phyloP scores from a whole-genome alignment of 2,797 vertebrate species.

The Hippocampus kuda region DNA sequence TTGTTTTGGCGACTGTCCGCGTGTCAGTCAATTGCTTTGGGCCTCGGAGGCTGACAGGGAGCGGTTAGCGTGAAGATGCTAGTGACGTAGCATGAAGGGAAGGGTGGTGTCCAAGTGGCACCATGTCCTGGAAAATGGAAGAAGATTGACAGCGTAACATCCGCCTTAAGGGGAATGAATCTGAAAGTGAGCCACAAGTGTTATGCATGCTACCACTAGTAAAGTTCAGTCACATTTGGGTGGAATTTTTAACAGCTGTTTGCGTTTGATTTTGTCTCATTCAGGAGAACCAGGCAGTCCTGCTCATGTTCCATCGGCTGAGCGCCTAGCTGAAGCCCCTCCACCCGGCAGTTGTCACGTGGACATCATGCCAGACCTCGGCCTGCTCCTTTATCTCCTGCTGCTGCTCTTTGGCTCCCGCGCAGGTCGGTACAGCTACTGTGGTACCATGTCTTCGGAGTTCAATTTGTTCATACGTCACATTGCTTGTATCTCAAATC shows the following conservation, averaged over 20 bases:
- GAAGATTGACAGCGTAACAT: neutral
- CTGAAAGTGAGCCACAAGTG: neutral
- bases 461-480: too few species aligned
- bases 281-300: slow-evolving; percentile 52
- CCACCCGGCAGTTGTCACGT: slow-evolving; percentile 51
- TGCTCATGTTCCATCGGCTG: slow-evolving; percentile 62
- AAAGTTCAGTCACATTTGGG: too few species aligned
- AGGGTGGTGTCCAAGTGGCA: neutral
- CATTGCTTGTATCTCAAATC: too few species aligned
- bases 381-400: slow-evolving; percentile 55
- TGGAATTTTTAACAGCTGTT: too few species aligned
- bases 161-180: neutral
- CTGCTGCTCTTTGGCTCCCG: slow-evolving; percentile 33
- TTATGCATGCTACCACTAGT: too few species aligned
- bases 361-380: slow-evolving; percentile 62
- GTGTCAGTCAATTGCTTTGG: slow-evolving; percentile 36
- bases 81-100: neutral
- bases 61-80: slow-evolving; percentile 1
- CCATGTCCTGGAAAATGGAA: neutral
- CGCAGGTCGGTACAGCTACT: slow-evolving; percentile 42
- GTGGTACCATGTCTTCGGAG: too few species aligned
- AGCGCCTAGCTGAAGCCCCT: slow-evolving; percentile 51
- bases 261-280: slow-evolving; percentile 8
- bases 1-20: slow-evolving; percentile 23
- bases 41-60: slow-evolving; percentile 31